These are phyloP conservation scores for Sebastes hopkinsi DNA, from an alignment of 2,797 vertebrate genomes.

Conservation along the genomic window DNA sequence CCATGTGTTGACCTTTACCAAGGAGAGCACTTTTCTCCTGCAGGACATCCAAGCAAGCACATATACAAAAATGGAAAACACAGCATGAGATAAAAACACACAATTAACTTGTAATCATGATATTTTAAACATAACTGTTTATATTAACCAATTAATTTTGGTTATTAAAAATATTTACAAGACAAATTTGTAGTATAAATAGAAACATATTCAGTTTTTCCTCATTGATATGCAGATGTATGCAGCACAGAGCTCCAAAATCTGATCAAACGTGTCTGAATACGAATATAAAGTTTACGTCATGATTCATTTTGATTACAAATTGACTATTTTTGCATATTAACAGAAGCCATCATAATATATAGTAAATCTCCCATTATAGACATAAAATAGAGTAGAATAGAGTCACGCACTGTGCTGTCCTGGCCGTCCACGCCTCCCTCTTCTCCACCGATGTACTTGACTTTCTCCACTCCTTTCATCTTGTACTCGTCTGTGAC, in stretches of 20 bases:
- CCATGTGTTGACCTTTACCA: slow-evolving; percentile 74
- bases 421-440: slow-evolving; percentile 93
- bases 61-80: background rate
- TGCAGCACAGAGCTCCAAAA: background rate
- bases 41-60: slow-evolving; percentile 51
- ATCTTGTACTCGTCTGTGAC: slow-evolving; percentile 94
- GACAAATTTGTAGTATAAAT: background rate
- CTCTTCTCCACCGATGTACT: slow-evolving; percentile 95
- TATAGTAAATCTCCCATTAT: background rate
- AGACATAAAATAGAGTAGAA: background rate
- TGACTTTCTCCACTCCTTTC: slow-evolving; percentile 96
- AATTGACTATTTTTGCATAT: background rate
- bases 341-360: background rate
- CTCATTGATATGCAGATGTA: background rate
- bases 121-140: background rate
- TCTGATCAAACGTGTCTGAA: background rate
- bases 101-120: background rate
- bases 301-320: background rate
- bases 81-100: background rate
- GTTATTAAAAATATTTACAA: background rate
- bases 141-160: background rate
- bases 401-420: slow-evolving; percentile 87
- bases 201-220: background rate
- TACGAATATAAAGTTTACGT: background rate
- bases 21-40: slow-evolving; percentile 96